These are phyloP conservation scores for Prenolepis imparis DNA, from an alignment of 2,888 invertebrate species.

Conservation along the genomic window DNA sequence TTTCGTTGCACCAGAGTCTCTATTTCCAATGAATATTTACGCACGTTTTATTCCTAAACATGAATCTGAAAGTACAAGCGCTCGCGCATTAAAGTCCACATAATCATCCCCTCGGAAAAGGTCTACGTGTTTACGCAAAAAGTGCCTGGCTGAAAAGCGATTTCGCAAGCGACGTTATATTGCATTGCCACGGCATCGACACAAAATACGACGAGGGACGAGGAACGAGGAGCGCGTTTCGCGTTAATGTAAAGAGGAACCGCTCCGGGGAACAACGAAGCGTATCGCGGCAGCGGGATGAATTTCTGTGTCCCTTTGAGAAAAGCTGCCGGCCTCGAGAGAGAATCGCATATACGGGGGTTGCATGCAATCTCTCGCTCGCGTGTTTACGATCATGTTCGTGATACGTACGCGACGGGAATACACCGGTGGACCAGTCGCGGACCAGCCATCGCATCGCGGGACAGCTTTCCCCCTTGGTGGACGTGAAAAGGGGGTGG, in stretches of 20 bases:
- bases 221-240: conserved; percentile 48
- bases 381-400: conserved; percentile 37
- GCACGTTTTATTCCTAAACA: conserved; percentile 39
- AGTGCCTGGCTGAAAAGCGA: conserved; percentile 48
- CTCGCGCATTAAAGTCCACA: conserved; percentile 40
- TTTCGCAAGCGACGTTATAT: conserved; percentile 38
- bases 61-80: conserved; percentile 34
- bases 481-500: conserved; percentile 44
- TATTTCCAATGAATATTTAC: conserved; percentile 54
- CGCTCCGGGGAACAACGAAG: conserved; percentile 50
- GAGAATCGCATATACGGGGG: not conserved
- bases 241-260: conserved; percentile 56
- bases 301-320: conserved; percentile 57
- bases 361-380: conserved; percentile 21
- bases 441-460: not conserved
- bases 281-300: conserved; percentile 49
- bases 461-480: not conserved
- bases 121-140: conserved; percentile 43
- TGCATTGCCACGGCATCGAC: conserved; percentile 45
- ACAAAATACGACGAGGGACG: conserved; percentile 38
- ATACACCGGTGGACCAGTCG: conserved; percentile 21
- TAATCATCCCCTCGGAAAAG: conserved; percentile 43
- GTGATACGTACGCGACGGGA: conserved; percentile 49
- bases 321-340: conserved; percentile 20
- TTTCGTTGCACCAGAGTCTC: conserved; percentile 54